These are phyloP conservation scores for Suricata suricatta DNA, from an alignment of 2,113 vertebrate genomes.

Conservation along the genomic window DNA sequence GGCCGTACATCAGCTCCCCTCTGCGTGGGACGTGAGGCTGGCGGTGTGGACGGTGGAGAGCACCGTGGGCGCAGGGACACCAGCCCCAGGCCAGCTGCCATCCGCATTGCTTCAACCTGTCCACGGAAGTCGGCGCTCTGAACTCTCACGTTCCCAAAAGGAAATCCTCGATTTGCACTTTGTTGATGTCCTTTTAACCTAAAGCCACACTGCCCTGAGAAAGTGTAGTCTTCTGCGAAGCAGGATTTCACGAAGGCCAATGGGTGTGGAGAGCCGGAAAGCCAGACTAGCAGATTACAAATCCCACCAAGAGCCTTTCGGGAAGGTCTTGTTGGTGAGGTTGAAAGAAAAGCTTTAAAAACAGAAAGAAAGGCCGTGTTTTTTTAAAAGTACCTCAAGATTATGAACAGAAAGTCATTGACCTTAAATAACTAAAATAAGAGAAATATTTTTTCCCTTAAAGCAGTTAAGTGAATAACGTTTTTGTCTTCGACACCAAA, in stretches of 20 bases:
- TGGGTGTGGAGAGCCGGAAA: fast-evolving
- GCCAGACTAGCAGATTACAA: background rate
- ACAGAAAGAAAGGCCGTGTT: no score
- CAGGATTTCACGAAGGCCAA: fast-evolving
- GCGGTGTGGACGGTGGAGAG: fast-evolving
- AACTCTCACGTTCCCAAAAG: background rate
- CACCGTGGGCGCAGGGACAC: fast-evolving
- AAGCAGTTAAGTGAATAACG: background rate
- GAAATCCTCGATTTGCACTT: background rate
- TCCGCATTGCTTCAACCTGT: fast-evolving
- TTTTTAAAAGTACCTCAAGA: background rate
- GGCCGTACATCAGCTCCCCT: no score
- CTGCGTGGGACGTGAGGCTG: fast-evolving
- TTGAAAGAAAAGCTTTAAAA: no score
- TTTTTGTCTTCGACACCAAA: conserved; percentile 33
- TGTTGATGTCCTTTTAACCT: background rate
- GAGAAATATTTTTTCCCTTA: background rate
- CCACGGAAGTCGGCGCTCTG: fast-evolving
- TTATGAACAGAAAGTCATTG: background rate
- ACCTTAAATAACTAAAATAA: background rate
- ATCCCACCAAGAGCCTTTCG: background rate
- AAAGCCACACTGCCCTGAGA: background rate
- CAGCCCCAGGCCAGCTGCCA: fast-evolving
- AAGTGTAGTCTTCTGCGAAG: background rate
- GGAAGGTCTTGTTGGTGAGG: background rate